phyloP scores from a whole-genome alignment of 2,113 vertebrate genomes.

The Leptosomus discolor region DNA sequence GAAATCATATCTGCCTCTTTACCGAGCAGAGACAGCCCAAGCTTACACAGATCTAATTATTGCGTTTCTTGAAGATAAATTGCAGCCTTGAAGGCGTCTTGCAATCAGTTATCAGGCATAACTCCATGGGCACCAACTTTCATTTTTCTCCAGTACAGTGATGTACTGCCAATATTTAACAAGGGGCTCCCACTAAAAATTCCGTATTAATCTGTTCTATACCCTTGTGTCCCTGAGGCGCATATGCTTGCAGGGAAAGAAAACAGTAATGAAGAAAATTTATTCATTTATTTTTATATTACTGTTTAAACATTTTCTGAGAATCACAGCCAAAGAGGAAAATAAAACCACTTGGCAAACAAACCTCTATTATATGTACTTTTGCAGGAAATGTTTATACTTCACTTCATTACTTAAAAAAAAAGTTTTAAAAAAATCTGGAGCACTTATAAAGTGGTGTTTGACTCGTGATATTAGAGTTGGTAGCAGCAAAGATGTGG shows the following conservation, averaged over 20 bases:
- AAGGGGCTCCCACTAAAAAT: slow-evolving; percentile 38
- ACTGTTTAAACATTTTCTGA: slow-evolving; percentile 58
- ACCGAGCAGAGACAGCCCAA: background rate
- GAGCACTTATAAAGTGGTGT: background rate
- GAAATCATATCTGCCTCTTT: slow-evolving; percentile 51
- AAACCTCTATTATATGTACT: slow-evolving; percentile 45
- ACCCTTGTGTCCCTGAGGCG: slow-evolving; percentile 4
- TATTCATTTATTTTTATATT: slow-evolving; percentile 68
- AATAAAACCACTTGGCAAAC: slow-evolving; percentile 63
- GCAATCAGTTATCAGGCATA: slow-evolving; percentile 48
- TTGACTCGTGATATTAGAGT: background rate
- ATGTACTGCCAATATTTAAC: slow-evolving; percentile 53
- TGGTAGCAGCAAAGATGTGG: background rate
- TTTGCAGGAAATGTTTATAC: slow-evolving; percentile 51
- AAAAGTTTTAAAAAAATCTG: background rate
- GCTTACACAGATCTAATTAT: slow-evolving; percentile 39
- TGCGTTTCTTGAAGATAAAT: slow-evolving; percentile 51
- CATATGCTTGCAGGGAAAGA: slow-evolving; percentile 41
- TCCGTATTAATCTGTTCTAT: slow-evolving; percentile 35
- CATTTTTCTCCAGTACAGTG: slow-evolving; percentile 18
- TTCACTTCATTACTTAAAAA: slow-evolving; percentile 3
- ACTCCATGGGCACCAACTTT: slow-evolving; percentile 18
- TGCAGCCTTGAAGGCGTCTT: slow-evolving; percentile 49
- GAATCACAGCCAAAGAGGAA: slow-evolving; percentile 57
- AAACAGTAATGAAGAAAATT: slow-evolving; percentile 54